Evolutionary conservation across 1,140 invertebrate genomes (phyloP).

Genomic region (Stegodyphus mimosarum): DNA sequence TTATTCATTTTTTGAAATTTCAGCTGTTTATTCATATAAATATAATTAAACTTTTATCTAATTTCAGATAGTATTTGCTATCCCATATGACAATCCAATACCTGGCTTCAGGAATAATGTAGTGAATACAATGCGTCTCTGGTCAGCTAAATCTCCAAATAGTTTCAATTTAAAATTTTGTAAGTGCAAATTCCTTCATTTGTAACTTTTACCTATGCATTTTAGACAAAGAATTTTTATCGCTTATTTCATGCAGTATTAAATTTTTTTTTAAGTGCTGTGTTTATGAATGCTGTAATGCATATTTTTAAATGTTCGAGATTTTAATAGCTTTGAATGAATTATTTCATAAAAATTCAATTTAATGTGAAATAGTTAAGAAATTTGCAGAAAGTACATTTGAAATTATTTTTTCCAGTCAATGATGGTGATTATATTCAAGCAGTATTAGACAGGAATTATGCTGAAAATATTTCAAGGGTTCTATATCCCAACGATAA

Average conservation of each 20-base stretch:
- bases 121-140: constrained; percentile 96
- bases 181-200: constrained; percentile 65
- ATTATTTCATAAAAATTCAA: no score
- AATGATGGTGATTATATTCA: constrained; percentile 99
- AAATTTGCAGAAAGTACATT: neutral
- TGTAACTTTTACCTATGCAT: no score
- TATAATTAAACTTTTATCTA: neutral
- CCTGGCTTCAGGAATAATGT: constrained; percentile 98
- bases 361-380: neutral
- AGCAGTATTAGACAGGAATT: constrained; percentile 96
- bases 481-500: constrained; percentile 99
- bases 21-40: neutral
- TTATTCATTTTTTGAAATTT: no score
- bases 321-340: no score
- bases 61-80: constrained; percentile 83
- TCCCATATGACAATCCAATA: constrained; percentile 98
- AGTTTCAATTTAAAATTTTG: constrained; percentile 97
- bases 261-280: no score
- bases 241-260: no score
- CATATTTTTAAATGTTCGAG: no score
- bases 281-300: no score
- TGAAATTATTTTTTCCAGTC: constrained; percentile 45
- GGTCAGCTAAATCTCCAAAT: constrained; percentile 97
- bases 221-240: no score
- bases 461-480: constrained; percentile 97